Evolutionary conservation across 2,113 vertebrate species (phyloP).

Genomic region (Pelodiscus sinensis): DNA sequence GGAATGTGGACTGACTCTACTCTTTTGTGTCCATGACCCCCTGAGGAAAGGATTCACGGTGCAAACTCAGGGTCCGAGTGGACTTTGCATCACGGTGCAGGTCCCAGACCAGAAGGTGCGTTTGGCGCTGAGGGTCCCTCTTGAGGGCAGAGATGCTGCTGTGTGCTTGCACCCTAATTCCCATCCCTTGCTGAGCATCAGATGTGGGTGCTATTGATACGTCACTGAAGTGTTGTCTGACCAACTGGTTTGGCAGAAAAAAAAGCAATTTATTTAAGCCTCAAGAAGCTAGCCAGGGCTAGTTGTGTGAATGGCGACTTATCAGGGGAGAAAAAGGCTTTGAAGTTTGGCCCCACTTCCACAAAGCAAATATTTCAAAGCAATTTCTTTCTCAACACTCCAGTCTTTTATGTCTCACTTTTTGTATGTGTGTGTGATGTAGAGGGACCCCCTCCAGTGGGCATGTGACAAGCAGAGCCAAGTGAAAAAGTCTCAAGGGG

Average conservation of each 20-base stretch:
- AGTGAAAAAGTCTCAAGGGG: not conserved
- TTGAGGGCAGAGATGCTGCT: not conserved
- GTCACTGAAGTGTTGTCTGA: not conserved
- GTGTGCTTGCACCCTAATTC: not conserved
- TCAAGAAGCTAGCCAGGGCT: not conserved
- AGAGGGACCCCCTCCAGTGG: not conserved
- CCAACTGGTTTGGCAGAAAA: not conserved
- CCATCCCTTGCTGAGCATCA: not conserved
- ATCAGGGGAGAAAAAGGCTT: not conserved
- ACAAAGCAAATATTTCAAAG: not conserved
- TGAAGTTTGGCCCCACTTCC: not conserved
- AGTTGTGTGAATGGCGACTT: not conserved
- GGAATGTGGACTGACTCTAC: constrained; percentile 26
- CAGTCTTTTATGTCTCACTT: not conserved
- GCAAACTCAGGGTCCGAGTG: not conserved
- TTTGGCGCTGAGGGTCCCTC: not conserved
- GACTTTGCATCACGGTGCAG: not conserved
- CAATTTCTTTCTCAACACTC: not conserved
- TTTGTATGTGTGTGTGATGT: constrained; percentile 1
- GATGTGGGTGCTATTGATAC: not conserved
- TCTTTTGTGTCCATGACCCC: constrained; percentile 18
- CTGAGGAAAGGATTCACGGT: not conserved
- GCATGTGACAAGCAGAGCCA: not conserved
- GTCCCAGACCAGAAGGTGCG: not conserved
- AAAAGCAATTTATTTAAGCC: not conserved